Base-by-base conservation (phyloP, 2,113 vertebrate species). In the Excalfactoria chinensis region DNA sequence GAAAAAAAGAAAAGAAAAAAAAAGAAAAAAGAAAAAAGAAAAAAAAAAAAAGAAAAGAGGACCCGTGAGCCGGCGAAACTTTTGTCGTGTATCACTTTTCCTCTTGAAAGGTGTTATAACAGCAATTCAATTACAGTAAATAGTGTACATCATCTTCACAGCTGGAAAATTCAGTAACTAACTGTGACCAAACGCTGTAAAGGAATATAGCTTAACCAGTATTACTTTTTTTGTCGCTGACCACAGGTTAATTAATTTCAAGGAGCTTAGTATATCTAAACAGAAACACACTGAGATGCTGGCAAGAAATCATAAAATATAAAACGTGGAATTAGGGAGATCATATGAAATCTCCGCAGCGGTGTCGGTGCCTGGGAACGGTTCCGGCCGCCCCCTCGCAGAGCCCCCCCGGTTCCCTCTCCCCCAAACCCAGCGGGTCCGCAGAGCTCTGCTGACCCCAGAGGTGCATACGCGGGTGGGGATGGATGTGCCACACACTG, bases 81-180 rank as follows among this genome's bases (percentile, higher is more conserved):
- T 97, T 96, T 91, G 89, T 82, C 94, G 75, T 90, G 94, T 95
- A 95, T 89, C 93, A 90, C 73, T 96, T 95, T 94, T 95, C 95
- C 89, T 91, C 90, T 94, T 95, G 96, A 97, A 97, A 98, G 97
- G 97, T 97, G 97, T 97, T 96, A 97, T 91, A 97, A 97, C 97
- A 97, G 97, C 97, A 97, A 97, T 97, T 98, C 97, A 98, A 97
- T 98, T 97, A 97, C 93, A 94, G 92, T 96, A 96, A 98, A 95
- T 96, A 97, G 95, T 86, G 63, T 90, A 79, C 95, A 90, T 91
- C 85, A 89, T 93, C 94, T 82, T 96, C 97, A 76, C 96, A 95
- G 97, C 97, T 97, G 97, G 96, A 96, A 96, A 96, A 97, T 97
- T 95, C 87, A 68, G 96, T 93, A 95, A 96, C 97, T 96, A 93